These are phyloP conservation scores for Carcinoscorpius rotundicauda DNA, from an alignment of 1,140 invertebrate species.

Conservation along the genomic window DNA sequence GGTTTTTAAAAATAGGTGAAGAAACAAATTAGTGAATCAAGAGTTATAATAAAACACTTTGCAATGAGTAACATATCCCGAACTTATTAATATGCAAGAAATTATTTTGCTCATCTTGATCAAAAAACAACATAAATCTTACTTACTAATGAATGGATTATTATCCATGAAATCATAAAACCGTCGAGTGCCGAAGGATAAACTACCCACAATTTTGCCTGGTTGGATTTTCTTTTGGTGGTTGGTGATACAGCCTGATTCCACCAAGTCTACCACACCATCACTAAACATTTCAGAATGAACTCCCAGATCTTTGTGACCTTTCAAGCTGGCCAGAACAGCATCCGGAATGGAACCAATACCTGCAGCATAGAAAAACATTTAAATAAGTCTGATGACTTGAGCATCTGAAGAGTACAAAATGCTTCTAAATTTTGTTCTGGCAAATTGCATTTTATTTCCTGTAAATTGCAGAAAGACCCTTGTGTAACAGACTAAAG, in stretches of 20 bases:
- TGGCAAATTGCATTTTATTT: too few species aligned
- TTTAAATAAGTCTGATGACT: too few species aligned
- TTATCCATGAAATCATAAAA: conserved; percentile 87
- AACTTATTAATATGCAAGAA: conserved; percentile 10
- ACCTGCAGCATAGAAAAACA: conserved; percentile 36
- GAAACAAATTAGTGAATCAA: too few species aligned
- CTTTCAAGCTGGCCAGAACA: conserved; percentile 56
- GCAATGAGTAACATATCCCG: too few species aligned
- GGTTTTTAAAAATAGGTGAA: too few species aligned
- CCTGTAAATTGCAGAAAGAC: too few species aligned
- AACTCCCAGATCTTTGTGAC: conserved; percentile 83
- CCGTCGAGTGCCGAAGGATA: conserved; percentile 69
- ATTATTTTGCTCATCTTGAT: background rate
- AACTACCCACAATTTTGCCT: conserved; percentile 76
- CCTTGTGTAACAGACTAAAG: too few species aligned
- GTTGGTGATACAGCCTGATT: conserved; percentile 73
- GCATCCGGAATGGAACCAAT: conserved; percentile 89
- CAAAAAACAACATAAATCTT: background rate
- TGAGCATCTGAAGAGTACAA: too few species aligned
- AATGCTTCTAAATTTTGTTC: too few species aligned
- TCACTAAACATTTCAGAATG: conserved; percentile 92
- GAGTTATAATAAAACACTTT: too few species aligned
- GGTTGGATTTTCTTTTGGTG: conserved; percentile 61
- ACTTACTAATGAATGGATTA: conserved; percentile 75
- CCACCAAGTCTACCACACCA: conserved; percentile 72